Conservation (phyloP, 2,888 invertebrate genomes). For the Mystacides longicornis region DNA sequence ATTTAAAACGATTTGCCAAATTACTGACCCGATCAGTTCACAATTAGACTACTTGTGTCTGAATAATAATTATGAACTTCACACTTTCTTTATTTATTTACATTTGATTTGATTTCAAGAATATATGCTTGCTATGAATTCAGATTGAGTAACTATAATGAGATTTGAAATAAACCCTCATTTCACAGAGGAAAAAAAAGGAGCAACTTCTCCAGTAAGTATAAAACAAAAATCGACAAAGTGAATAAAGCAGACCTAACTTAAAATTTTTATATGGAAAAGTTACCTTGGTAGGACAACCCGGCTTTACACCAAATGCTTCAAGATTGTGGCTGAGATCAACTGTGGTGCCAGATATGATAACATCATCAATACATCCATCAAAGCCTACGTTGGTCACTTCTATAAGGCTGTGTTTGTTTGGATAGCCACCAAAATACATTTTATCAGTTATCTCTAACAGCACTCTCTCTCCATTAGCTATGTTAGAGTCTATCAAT, state of each 20-base stretch:
- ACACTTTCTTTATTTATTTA: no score
- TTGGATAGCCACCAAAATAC: slow-evolving; percentile 83
- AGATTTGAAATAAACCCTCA: no score
- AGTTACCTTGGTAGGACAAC: slow-evolving; percentile 69
- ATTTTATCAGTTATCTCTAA: slow-evolving; percentile 61
- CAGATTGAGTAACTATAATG: no score
- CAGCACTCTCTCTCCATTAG: slow-evolving; percentile 36
- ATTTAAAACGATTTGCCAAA: no score
- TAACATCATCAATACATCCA: slow-evolving; percentile 84
- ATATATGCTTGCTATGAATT: no score
- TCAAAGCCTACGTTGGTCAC: slow-evolving; percentile 77
- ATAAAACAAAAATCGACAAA: neutral
- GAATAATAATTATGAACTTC: no score
- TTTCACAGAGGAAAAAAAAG: no score
- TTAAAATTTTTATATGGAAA: no score
- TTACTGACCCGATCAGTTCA: no score
- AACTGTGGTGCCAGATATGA: slow-evolving; percentile 65
- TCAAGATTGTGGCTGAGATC: slow-evolving; percentile 73
- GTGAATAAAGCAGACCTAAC: no score
- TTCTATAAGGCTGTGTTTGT: slow-evolving; percentile 52
- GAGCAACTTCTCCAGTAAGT: neutral
- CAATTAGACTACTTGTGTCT: no score
- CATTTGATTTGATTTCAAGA: no score
- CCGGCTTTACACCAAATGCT: slow-evolving; percentile 76
- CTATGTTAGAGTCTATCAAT: slow-evolving; percentile 37